Conservation (phyloP, 2,888 invertebrate species). For the Dryocosmus kuriphilus region DNA sequence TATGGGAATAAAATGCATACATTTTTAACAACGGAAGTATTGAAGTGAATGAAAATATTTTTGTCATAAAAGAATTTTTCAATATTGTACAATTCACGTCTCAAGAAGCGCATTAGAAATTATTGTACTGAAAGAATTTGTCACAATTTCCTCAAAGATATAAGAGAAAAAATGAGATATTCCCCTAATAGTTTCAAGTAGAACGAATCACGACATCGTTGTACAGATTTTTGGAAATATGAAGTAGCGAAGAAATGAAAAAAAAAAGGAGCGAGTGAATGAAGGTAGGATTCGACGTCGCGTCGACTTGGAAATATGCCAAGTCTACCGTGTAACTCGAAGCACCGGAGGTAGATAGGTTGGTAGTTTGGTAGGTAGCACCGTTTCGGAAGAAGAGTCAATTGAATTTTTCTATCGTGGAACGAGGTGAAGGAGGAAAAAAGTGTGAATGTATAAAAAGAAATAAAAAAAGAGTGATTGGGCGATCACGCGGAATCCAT, state of each 20-base stretch:
- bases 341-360: constrained; percentile 43
- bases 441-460: not conserved
- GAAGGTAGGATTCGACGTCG: constrained; percentile 55
- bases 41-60: no score
- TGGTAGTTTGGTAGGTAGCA: constrained; percentile 48
- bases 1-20: no score
- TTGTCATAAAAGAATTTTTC: no score
- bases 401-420: constrained; percentile 64
- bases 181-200: constrained; percentile 32
- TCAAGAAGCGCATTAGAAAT: no score
- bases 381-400: constrained; percentile 55
- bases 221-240: constrained; percentile 8
- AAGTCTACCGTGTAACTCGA: constrained; percentile 51
- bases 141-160: no score
- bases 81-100: no score
- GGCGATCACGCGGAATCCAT: not conserved
- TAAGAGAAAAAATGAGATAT: constrained; percentile 5
- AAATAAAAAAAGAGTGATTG: not conserved
- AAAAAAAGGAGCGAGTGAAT: not conserved
- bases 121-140: no score
- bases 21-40: no score
- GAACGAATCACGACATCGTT: constrained; percentile 5
- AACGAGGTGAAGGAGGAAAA: not conserved
- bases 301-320: constrained; percentile 64
- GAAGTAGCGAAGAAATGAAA: constrained; percentile 19